phyloP scores from a whole-genome alignment of 2,797 vertebrate species.

The Mus caroli region DNA sequence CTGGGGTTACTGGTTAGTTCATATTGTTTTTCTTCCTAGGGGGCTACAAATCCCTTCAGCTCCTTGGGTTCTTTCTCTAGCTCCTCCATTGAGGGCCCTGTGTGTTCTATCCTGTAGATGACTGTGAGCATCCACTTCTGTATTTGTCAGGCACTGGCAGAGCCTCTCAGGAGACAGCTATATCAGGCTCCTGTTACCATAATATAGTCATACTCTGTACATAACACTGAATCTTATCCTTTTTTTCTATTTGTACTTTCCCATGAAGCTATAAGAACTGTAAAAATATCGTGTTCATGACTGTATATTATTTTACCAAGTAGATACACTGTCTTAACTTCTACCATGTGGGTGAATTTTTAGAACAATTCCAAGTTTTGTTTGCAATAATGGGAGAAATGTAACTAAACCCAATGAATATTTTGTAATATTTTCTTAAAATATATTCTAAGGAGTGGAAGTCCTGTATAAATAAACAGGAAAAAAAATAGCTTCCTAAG shows the following conservation, averaged over 20 bases:
- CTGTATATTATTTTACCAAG: slow-evolving; percentile 21
- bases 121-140: too few relatives aligned
- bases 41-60: too few relatives aligned
- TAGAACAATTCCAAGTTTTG: slow-evolving; percentile 60
- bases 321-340: slow-evolving; percentile 27
- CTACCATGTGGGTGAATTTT: slow-evolving; percentile 50
- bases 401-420: slow-evolving; percentile 53
- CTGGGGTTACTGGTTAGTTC: too few relatives aligned
- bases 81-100: too few relatives aligned
- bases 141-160: too few relatives aligned
- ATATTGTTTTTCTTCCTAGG: too few relatives aligned
- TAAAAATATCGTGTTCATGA: slow-evolving; percentile 6
- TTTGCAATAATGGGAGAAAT: slow-evolving; percentile 7
- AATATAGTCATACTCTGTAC: slow-evolving; percentile 40
- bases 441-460: slow-evolving; percentile 43
- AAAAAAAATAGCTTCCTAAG: slow-evolving; percentile 4
- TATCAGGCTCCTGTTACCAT: neutral
- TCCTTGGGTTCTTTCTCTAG: too few relatives aligned
- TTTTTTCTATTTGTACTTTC: slow-evolving; percentile 50
- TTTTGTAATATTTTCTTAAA: slow-evolving; percentile 61
- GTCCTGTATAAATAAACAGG: slow-evolving; percentile 48
- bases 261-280: slow-evolving; percentile 16
- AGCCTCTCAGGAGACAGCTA: too few relatives aligned
- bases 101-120: too few relatives aligned
- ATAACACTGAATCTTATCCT: slow-evolving; percentile 46